These are phyloP conservation scores for Zapus hudsonius DNA, from an alignment of 2,113 vertebrate species.

Conservation along the genomic window DNA sequence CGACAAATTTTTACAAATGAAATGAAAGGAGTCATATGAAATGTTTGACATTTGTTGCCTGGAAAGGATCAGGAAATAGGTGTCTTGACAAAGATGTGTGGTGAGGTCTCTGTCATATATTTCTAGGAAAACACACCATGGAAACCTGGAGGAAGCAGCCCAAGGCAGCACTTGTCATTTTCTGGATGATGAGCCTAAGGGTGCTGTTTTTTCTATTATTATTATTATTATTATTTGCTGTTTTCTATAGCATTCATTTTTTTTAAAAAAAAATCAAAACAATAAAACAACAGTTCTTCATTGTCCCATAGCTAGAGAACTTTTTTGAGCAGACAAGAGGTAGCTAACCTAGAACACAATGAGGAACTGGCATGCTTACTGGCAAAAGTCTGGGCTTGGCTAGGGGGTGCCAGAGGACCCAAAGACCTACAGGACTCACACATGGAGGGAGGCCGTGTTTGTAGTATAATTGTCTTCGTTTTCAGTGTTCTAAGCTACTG, in stretches of 20 bases:
- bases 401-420: neutral
- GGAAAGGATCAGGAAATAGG: neutral
- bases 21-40: constrained; percentile 16
- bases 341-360: neutral
- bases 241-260: neutral
- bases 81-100: neutral
- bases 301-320: neutral
- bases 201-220: neutral
- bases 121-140: neutral
- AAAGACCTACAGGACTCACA: neutral
- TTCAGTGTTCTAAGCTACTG: constrained; percentile 59
- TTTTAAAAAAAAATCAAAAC: constrained; percentile 35
- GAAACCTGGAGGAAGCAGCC: neutral
- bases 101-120: neutral
- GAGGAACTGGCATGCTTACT: neutral
- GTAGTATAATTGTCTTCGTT: constrained; percentile 53
- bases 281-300: neutral
- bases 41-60: constrained; percentile 1
- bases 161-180: neutral
- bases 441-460: neutral
- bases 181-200: neutral
- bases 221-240: neutral
- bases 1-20: constrained; percentile 1
- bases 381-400: neutral
- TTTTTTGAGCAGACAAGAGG: neutral